Percentiles rank a stretch among this genome's conserved stretches.
Conservation (phyloP, 2,113 vertebrate genomes). For the Perca flavescens region DNA sequence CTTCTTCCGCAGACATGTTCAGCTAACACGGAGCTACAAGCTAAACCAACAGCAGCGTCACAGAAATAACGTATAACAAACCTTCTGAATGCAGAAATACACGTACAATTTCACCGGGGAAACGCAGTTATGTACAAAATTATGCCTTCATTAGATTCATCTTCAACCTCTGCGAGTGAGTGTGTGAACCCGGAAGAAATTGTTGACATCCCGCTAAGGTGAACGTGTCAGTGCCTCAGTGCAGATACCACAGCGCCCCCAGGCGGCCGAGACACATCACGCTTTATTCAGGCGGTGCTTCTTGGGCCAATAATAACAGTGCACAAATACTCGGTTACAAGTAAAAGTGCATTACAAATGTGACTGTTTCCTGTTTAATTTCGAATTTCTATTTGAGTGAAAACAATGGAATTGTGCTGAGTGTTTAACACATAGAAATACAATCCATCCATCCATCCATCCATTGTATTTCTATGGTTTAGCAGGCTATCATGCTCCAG, state of each 20-base stretch:
- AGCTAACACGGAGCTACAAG: not conserved
- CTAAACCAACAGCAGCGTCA: not conserved
- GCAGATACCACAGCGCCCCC: slow-evolving; percentile 56
- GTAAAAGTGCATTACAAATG: too few relatives aligned
- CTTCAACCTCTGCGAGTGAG: slow-evolving; percentile 11
- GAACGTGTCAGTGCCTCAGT: not conserved
- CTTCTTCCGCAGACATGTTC: slow-evolving; percentile 85
- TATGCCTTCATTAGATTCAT: slow-evolving; percentile 56
- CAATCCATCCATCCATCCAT: too few relatives aligned
- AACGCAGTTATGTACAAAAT: not conserved
- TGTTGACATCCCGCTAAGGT: slow-evolving; percentile 27
- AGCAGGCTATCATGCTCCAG: too few relatives aligned
- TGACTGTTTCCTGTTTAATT: too few relatives aligned
- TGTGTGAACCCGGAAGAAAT: slow-evolving; percentile 64
- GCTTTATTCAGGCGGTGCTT: not conserved
- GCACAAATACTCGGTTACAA: too few relatives aligned
- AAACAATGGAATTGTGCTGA: too few relatives aligned
- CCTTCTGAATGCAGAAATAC: not conserved
- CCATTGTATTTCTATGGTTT: too few relatives aligned
- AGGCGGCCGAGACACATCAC: not conserved
- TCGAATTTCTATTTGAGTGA: too few relatives aligned
- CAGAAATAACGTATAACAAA: not conserved
- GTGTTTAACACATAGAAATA: too few relatives aligned
- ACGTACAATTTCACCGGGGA: not conserved
- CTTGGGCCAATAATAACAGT: too few relatives aligned